Evolutionary conservation across 2,888 invertebrate genomes (phyloP).

Genomic region (Drosophila greeni): DNA sequence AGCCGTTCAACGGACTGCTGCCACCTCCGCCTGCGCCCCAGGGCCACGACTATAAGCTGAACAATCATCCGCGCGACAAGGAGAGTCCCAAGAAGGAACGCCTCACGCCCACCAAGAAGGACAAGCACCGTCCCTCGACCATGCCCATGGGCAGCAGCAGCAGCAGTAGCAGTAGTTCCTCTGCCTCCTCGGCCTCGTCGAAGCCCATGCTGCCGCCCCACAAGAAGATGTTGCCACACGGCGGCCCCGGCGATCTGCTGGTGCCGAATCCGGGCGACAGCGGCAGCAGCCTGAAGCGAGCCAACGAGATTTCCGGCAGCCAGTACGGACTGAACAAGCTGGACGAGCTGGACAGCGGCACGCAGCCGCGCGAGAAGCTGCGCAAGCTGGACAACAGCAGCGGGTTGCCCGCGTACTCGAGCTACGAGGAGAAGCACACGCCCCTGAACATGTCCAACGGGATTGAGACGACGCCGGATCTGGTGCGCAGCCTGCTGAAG

Average conservation of each 20-base stretch:
- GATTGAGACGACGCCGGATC: constrained; percentile 85
- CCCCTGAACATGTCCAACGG: constrained; percentile 81
- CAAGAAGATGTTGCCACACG: constrained; percentile 55
- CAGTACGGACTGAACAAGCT: constrained; percentile 60
- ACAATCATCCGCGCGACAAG: constrained; percentile 65
- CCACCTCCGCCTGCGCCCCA: constrained; percentile 63
- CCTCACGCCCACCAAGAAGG: constrained; percentile 75
- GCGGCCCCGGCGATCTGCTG: constrained; percentile 43
- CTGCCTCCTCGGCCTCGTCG: constrained; percentile 22
- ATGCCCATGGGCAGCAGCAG: constrained; percentile 24
- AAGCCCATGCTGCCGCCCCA: constrained; percentile 63
- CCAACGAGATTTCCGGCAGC: constrained; percentile 64
- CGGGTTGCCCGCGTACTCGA: constrained; percentile 42
- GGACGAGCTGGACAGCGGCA: constrained; percentile 66
- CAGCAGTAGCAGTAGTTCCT: constrained; percentile 22
- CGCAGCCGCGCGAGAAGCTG: constrained; percentile 72
- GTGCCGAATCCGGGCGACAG: constrained; percentile 46
- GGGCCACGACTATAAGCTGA: constrained; percentile 55
- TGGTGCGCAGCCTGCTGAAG: constrained; percentile 85
- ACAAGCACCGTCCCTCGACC: constrained; percentile 71
- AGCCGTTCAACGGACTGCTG: constrained; percentile 54
- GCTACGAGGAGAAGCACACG: constrained; percentile 62
- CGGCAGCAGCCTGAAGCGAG: constrained; percentile 60
- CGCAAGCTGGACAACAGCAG: constrained; percentile 70
- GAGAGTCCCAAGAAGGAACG: constrained; percentile 77